Evolutionary conservation across 2,113 vertebrate species (phyloP), one percentile per base, ranked within the genome.

Genomic region (Tychaedon coryphoeus): DNA sequence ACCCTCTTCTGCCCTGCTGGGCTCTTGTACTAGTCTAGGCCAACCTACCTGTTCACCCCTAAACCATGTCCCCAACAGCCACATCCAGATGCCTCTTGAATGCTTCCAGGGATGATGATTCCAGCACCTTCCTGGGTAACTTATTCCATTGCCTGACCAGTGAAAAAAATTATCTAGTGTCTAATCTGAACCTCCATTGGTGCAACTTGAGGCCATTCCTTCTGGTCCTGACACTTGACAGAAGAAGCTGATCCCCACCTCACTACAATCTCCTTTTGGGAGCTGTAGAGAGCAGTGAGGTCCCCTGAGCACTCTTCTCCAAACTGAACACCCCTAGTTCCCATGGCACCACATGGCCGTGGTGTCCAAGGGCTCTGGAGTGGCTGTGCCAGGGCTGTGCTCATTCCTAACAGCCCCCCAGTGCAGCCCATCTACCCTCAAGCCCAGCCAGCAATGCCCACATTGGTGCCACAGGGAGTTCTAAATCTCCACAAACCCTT

Each of bases 361-460:
- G 28, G 38, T 53, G 58, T 58, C 54, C 1, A 0, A 34, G 48
- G 31, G 58, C 54, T 60, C 54, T 11, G 26, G 33, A 34, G 4
- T 14, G 3, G 47, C 50, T 13, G 6, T 26, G 73, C 18, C 0
- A 2, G 33, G 22, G 25, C 38, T 9, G 2, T 14, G 33, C 60
- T 54, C 43, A 34, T 34, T 50, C 34, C 43, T 31, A 50, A 36
- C 19, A 25, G 18, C 14, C 15, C 22, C 26, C 16, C 57, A 57
- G 0, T 0, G 0, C 4, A 2, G 28, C 69, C 56, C 15, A 2
- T 53, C 7, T 34, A 16, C 65, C 22, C 33, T 22, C 3, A 1
- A 66, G 24, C 36, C 48, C 10, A 4, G 26, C 17, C 8, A 5
- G 17, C 24, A 12, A 47, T 25, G 15, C 5, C 16, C 16, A 12